These are phyloP conservation scores for Nesoenas mayeri DNA, from an alignment of 2,113 vertebrate species.

Conservation along the genomic window DNA sequence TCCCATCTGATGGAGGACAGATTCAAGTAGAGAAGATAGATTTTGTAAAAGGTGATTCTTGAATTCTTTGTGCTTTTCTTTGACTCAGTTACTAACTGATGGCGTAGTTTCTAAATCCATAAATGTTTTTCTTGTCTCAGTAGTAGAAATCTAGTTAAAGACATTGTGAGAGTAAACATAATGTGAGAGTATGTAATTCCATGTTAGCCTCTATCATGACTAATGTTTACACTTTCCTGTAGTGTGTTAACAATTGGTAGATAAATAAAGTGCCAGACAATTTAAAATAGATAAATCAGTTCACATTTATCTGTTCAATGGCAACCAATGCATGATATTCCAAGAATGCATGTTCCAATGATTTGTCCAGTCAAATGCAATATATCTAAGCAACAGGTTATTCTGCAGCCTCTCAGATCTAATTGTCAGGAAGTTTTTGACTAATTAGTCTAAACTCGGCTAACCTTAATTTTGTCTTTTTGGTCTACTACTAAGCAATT, in stretches of 20 bases:
- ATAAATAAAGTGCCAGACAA: neutral
- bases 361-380: neutral
- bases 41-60: slow-evolving; percentile 83
- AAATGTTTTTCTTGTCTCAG: neutral
- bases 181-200: neutral
- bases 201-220: neutral
- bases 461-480: neutral
- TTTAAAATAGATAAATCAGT: neutral
- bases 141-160: neutral
- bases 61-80: neutral
- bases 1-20: slow-evolving; percentile 88
- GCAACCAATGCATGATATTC: neutral
- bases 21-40: slow-evolving; percentile 85
- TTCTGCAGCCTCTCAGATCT: neutral
- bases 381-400: neutral
- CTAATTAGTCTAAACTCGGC: neutral
- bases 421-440: neutral
- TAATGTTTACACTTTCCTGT: neutral
- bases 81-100: neutral
- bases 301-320: neutral
- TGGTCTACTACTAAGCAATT: neutral
- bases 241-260: neutral
- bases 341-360: neutral
- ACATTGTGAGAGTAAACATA: neutral
- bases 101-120: neutral